Percentiles rank a stretch among this genome's conserved stretches.
Evolutionary conservation across 2,113 vertebrate genomes (phyloP).

Genomic region (Todiramphus chloris): DNA sequence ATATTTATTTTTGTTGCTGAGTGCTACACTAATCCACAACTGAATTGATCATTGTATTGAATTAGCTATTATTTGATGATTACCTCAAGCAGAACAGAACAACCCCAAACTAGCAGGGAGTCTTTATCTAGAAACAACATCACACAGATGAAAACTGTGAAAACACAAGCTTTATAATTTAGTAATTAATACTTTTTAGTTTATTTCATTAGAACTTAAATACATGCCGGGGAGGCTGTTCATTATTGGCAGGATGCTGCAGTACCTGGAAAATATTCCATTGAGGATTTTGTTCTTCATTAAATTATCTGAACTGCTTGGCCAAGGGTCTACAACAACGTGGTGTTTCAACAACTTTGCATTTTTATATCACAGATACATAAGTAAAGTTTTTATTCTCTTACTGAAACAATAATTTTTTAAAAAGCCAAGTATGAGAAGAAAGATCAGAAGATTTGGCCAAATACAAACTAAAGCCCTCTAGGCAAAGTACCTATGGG

Average conservation of each 20-base stretch:
- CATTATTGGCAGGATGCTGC: not conserved
- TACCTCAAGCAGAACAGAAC: constrained; percentile 20
- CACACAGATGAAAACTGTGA: not conserved
- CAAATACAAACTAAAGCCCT: not conserved
- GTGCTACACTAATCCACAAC: not conserved
- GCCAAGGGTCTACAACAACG: not conserved
- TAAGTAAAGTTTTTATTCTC: not conserved
- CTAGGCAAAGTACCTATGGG: not conserved
- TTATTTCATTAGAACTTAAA: not conserved
- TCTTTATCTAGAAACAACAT: not conserved
- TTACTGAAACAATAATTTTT: not conserved
- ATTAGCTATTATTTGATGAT: constrained; percentile 12
- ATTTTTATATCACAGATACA: not conserved
- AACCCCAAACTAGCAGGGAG: not conserved
- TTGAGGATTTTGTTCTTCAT: not conserved
- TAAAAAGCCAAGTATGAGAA: not conserved
- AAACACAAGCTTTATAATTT: not conserved
- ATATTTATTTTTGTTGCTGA: constrained; percentile 9
- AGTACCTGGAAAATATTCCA: not conserved
- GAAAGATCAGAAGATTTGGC: not conserved
- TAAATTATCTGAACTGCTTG: not conserved
- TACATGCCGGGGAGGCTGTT: not conserved
- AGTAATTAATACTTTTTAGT: not conserved
- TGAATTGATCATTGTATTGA: constrained; percentile 1
- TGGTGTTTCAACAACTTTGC: not conserved